Evolutionary conservation across 2,888 invertebrate genomes (phyloP), one percentile per base, ranked within the genome.

Genomic region (Silvanus unidentatus): DNA sequence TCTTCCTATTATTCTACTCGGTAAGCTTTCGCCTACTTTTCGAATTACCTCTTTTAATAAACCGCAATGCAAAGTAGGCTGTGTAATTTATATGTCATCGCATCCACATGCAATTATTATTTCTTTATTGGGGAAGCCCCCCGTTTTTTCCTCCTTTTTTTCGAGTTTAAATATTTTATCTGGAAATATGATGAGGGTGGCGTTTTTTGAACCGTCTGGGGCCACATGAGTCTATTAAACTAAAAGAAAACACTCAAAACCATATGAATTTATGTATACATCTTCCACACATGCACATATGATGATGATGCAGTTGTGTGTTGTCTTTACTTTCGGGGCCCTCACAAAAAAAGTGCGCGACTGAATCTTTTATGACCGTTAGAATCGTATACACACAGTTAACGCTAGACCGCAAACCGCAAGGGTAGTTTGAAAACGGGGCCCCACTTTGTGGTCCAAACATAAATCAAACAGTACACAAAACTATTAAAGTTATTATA

Each of bases 391-490:
- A n/a, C n/a, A n/a, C n/a, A n/a, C 48, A 53, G 50, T 42, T 49
- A 42, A 47, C 46, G 50, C 45, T 48, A 51, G 50, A 48, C 47
- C 47, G 45, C 44, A 45, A 64, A 61, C 64, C 65, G 57, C 63
- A 63, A 61, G 62, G 65, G 64, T 64, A 58, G 64, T 63, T 64
- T 16, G 15, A 3, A 16, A 16, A 9, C 2, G 60, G 52, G 49
- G 57, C 63, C 61, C 61, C 65, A 60, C 62, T 65, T 66, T 37
- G 3, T 66, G 59, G 65, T 64, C 62, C 53, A 47, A 52, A 58
- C 37, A 61, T 66, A 66, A 66, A 68, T 66, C 64, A 65, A 62
- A 65, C 59, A 62, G 57, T 53, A 54, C 54, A 54, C 53, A 51
- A 53, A 57, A 54, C 58, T 58, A 60, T 59, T 63, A 62, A 55